Evolutionary conservation across 2,888 invertebrate species (phyloP).

Genomic region (Dermolepida albohirtum): DNA sequence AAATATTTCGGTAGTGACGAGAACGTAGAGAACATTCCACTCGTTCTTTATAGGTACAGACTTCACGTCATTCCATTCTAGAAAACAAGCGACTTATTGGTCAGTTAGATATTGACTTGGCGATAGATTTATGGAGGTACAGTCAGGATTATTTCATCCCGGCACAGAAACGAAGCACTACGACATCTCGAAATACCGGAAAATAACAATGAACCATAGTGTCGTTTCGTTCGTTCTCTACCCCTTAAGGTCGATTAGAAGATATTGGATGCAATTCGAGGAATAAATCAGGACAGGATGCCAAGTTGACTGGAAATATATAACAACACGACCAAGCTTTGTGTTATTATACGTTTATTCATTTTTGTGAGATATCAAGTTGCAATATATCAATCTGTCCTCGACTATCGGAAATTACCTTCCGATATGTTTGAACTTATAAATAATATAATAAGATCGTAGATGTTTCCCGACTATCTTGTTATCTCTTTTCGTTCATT

Average conservation of each 20-base stretch:
- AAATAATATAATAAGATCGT: too few relatives aligned
- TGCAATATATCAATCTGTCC: too few relatives aligned
- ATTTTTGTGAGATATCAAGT: too few relatives aligned
- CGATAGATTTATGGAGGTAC: conserved; percentile 36
- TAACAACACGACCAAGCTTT: too few relatives aligned
- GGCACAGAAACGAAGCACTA: not conserved
- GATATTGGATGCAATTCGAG: not conserved
- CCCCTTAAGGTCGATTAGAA: not conserved
- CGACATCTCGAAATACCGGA: not conserved
- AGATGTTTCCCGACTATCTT: too few relatives aligned
- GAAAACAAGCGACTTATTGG: conserved; percentile 50
- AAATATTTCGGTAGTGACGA: not conserved
- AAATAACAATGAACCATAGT: conserved; percentile 18
- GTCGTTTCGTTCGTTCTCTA: not conserved
- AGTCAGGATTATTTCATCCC: too few relatives aligned
- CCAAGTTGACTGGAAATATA: too few relatives aligned
- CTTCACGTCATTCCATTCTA: not conserved
- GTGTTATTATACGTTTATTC: too few relatives aligned
- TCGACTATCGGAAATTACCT: too few relatives aligned
- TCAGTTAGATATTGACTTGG: conserved; percentile 50
- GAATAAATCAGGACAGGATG: not conserved
- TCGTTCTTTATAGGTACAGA: not conserved
- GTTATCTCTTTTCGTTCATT: too few relatives aligned
- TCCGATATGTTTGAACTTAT: too few relatives aligned
- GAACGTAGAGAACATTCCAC: not conserved